phyloP scores from a whole-genome alignment of 2,797 vertebrate species.

The Hippopotamyrus pictus region DNA sequence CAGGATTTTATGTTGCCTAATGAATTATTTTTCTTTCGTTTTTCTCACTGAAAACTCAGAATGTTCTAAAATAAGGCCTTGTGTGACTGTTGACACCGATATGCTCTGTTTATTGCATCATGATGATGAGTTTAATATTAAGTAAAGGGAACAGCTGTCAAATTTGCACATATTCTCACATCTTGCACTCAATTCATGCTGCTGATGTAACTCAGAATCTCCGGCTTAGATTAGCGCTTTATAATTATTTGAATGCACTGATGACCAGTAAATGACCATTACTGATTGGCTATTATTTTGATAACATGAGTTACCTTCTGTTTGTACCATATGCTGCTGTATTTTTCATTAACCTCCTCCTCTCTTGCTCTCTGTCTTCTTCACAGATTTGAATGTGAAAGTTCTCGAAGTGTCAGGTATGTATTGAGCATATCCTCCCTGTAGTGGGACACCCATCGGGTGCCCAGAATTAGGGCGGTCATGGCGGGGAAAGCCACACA shows the following conservation, averaged over 20 bases:
- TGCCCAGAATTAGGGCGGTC: not conserved
- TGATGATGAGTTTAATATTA: not conserved
- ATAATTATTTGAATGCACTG: not conserved
- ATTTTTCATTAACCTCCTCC: slow-evolving; percentile 8
- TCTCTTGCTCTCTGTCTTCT: slow-evolving; percentile 40
- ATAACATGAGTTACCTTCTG: not conserved
- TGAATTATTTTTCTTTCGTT: slow-evolving; percentile 4
- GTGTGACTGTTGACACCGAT: not conserved
- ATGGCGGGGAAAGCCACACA: not conserved
- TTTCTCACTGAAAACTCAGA: not conserved
- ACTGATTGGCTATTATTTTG: not conserved
- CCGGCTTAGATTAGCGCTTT: not conserved
- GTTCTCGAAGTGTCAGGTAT: slow-evolving; percentile 64
- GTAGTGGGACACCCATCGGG: not conserved
- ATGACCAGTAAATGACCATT: not conserved
- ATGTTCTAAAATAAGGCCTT: not conserved
- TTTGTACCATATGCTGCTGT: not conserved
- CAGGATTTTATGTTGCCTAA: not conserved
- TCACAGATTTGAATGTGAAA: slow-evolving; percentile 67
- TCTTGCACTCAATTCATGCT: not conserved
- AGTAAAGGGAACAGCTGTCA: not conserved
- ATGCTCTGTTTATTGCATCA: slow-evolving; percentile 15
- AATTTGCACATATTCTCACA: not conserved
- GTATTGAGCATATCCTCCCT: slow-evolving; percentile 25
- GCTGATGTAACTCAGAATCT: not conserved